Base-by-base conservation (phyloP, 2,888 invertebrate genomes). In the Heliconius aoede region DNA sequence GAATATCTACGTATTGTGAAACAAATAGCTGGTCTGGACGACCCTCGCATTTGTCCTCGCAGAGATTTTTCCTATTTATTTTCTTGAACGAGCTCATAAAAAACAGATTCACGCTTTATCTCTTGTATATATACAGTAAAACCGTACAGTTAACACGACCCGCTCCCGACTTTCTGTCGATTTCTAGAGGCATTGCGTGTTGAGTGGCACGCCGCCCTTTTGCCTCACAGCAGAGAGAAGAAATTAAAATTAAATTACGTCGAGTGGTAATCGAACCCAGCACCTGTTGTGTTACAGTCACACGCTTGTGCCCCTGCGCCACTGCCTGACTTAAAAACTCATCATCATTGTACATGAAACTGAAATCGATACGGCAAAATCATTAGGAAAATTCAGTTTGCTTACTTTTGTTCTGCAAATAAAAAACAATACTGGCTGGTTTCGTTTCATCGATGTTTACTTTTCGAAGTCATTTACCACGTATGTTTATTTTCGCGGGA, bases 401-500 rank as follows among this genome's bases (percentile, higher is more conserved):
- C 51, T 64, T 64, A 62, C 61, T 40, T 73, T 30, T 51, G 40
- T 73, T 21, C 24, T 46, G 1, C 15, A 40, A 21, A 18, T 21
- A 36, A 65, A 72, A 73, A 73, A 55, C 32, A 28, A 13, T 64
- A 46, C 13, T 21, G 4, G 62, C 62, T n/a, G 26, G 11, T 61
- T 61, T 72, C 28, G 36, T 62, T 76, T 78, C 81, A 82, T 83
- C 83, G 85, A 83, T 89, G 88, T 90, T 90, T 91, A 90, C 87
- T 89, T 89, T 90, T 88, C 88, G 82, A 85, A 82, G 83, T 83
- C 28, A 68, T 75, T 71, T 67, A 86, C 85, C 85, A 85, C 83
- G n/a, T 78, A 82, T 83, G 86, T 89, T 90, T 91, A 92, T 91
- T 91, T 91, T 90, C 79, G 89, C 89, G 84, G 87, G 85, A 85